Base-by-base conservation (phyloP, 1,140 invertebrate genomes). In the Achatina immaculata region DNA sequence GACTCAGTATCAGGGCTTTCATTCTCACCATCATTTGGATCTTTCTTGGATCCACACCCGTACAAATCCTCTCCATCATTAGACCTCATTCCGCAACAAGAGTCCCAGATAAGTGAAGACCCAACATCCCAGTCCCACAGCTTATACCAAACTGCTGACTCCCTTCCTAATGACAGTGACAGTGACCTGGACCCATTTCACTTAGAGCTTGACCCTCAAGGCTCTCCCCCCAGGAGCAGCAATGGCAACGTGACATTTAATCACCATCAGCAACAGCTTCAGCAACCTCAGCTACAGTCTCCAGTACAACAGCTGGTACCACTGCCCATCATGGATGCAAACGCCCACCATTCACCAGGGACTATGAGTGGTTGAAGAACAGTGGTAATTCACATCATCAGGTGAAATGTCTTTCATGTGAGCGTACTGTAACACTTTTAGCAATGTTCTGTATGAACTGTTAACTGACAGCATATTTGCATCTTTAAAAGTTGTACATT, bases 21-120 rank as follows among this genome's bases (percentile, higher is more conserved):
- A 76, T 81, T 75, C 34, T 76, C 79, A 58, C 74, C 55, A 72
- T 83, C 79, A 40, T 83, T 65, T 83, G 84, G 34, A 9, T 80
- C 78, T 74, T 78, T 88, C 76, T 85, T 85, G 31, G 85, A 86
- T 79, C 84, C 82, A 43, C 83, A 86, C 58, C 81, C 85, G 42
- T 75, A 81, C 58, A 81, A 81, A 58, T 81, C 83, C 38, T 87
- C 86, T 14, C 85, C 86, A 24, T 82, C 80, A 45, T 77, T 74
- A 16, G 80, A 82, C 62, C 34, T 78, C 40, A 48, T 77, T n/a
- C 71, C 24, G 36, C 76, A 69, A 3, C 81, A 58, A 21, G 55
- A 45, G 34, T 75, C 72, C 4, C 65, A 78, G 24, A 38, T 75
- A 11, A 48, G 72, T 43, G 68, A 78, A 36, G 81, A 72, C 24